Percentiles rank a stretch among this genome's conserved stretches.
Evolutionary conservation across 2,797 vertebrate species (phyloP).

Genomic region (Mycteria americana): DNA sequence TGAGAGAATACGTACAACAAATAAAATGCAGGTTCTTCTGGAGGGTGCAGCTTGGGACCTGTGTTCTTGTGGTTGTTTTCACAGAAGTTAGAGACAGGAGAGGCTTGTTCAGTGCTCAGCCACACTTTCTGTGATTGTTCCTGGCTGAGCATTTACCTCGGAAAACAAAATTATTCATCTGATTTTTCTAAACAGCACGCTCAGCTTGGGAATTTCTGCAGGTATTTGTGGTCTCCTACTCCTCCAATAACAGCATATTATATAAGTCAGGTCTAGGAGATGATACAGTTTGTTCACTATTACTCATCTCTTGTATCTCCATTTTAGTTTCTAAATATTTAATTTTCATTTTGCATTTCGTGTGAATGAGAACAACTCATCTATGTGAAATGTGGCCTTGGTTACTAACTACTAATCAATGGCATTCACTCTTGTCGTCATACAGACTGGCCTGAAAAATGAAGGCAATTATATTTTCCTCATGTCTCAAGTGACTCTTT

Average conservation of each 20-base stretch:
- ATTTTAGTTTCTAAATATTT: slow-evolving; percentile 21
- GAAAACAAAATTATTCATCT: neutral
- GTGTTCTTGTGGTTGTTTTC: neutral
- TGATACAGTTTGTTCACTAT: neutral
- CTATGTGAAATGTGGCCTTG: slow-evolving; percentile 3
- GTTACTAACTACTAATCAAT: slow-evolving; percentile 67
- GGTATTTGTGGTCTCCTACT: neutral
- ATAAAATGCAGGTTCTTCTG: neutral
- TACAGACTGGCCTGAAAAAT: slow-evolving; percentile 62
- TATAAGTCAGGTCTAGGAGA: neutral
- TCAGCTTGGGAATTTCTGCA: neutral
- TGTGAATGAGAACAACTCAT: slow-evolving; percentile 44
- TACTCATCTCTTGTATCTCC: neutral
- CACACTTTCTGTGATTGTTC: neutral
- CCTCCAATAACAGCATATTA: neutral
- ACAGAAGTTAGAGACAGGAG: neutral
- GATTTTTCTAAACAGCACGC: neutral
- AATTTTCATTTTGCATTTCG: slow-evolving; percentile 51
- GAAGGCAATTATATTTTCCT: slow-evolving; percentile 65
- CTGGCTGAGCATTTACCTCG: neutral
- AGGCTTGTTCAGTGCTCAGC: neutral
- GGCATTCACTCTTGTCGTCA: slow-evolving; percentile 48
- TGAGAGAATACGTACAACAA: neutral
- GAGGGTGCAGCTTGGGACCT: neutral
- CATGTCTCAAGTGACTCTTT: slow-evolving; percentile 61